Percentiles rank a stretch among this genome's conserved stretches.
Evolutionary conservation across 2,888 invertebrate species (phyloP).

Genomic region (Nomada ruficornis): DNA sequence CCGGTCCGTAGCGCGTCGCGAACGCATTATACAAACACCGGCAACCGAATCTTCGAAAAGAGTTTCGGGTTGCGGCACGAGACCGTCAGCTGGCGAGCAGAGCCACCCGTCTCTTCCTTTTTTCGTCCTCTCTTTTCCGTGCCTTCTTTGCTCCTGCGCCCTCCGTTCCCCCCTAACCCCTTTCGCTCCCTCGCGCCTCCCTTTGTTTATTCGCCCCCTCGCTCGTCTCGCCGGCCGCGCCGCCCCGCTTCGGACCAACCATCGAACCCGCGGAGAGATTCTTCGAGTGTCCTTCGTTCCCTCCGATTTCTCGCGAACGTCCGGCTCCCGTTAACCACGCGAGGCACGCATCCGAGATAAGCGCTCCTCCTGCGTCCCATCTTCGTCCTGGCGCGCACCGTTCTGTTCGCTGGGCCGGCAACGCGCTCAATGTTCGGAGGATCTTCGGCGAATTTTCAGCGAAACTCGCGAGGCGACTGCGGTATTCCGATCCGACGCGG

Average conservation of each 20-base stretch:
- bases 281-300: not conserved
- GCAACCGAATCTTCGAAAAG: slow-evolving; percentile 75
- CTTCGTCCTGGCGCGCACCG: too few relatives aligned
- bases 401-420: too few relatives aligned
- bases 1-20: not conserved
- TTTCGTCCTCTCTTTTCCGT: slow-evolving; percentile 5
- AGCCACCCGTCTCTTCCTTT: slow-evolving; percentile 8
- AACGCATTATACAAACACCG: slow-evolving; percentile 73
- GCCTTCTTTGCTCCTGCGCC: not conserved
- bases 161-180: not conserved
- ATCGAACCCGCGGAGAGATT: too few relatives aligned
- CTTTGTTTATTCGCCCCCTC: not conserved
- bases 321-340: not conserved
- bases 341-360: too few relatives aligned
- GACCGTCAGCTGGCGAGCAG: slow-evolving; percentile 80
- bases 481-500: not conserved
- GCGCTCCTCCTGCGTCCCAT: too few relatives aligned
- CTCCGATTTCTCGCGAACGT: not conserved
- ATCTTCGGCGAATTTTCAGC: too few relatives aligned
- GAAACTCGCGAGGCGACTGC: not conserved
- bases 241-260: not conserved
- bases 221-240: not conserved
- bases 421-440: too few relatives aligned
- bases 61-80: slow-evolving; percentile 78
- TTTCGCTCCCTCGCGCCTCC: not conserved